Conservation (phyloP, 2,113 vertebrate species). For the Colistium nudipinnis region DNA sequence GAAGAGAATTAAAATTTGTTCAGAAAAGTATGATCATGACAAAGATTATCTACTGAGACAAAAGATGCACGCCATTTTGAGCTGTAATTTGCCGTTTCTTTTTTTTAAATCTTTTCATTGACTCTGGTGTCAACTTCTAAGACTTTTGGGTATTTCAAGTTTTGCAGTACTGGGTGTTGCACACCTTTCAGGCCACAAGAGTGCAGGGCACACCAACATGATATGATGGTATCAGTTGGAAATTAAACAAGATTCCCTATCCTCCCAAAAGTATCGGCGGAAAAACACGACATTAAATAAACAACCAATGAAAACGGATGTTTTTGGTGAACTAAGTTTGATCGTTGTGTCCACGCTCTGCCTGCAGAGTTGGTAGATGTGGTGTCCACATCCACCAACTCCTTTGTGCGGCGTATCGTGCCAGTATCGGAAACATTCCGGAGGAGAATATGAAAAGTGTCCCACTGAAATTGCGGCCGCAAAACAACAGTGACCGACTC, state of each 20-base stretch:
- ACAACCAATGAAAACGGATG: too few relatives aligned
- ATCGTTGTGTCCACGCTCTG: too few relatives aligned
- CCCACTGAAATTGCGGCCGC: too few relatives aligned
- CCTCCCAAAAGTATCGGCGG: too few relatives aligned
- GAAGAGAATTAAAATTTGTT: conserved; percentile 10
- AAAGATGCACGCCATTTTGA: not conserved
- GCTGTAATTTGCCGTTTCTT: not conserved
- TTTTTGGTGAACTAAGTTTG: too few relatives aligned
- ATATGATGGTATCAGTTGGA: not conserved
- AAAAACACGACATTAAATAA: too few relatives aligned
- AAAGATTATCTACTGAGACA: conserved; percentile 7
- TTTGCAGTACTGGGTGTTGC: not conserved
- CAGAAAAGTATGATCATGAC: not conserved
- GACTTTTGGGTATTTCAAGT: not conserved
- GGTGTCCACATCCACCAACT: too few relatives aligned
- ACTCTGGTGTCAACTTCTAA: not conserved
- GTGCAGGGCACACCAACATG: not conserved
- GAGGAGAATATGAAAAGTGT: too few relatives aligned
- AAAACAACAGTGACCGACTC: too few relatives aligned
- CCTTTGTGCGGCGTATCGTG: too few relatives aligned
- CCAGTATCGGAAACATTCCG: too few relatives aligned
- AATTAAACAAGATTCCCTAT: not conserved
- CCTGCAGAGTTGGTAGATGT: too few relatives aligned
- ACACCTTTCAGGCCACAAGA: not conserved
- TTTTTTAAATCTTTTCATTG: not conserved